Conservation (phyloP, 35 echinoderm and acorn worm genomes). For the Patiria miniata region DNA sequence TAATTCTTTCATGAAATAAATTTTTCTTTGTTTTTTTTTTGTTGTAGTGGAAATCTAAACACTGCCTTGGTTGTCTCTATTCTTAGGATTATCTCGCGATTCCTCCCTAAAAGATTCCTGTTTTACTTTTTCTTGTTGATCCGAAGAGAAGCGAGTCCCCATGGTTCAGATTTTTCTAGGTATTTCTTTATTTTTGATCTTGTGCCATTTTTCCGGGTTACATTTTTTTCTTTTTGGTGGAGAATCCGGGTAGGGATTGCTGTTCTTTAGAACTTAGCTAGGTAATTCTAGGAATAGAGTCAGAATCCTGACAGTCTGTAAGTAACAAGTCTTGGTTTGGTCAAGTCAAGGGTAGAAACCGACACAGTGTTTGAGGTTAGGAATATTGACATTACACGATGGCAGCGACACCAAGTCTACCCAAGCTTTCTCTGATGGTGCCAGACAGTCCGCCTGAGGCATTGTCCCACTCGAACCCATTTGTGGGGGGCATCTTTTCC, state of each 20-base stretch:
- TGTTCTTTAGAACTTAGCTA: conserved; percentile 8
- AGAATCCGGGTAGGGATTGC: neutral
- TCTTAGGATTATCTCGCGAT: no score
- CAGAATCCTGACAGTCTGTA: neutral
- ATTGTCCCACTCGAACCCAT: neutral
- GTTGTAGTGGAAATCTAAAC: no score
- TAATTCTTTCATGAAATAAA: no score
- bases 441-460: neutral
- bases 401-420: conserved; percentile 10
- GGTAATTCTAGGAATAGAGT: neutral
- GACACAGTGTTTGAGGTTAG: no score
- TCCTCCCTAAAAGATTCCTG: no score
- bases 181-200: no score
- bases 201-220: neutral
- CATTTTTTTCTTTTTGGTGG: conserved; percentile 4
- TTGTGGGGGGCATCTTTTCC: neutral
- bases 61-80: no score
- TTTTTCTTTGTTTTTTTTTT: no score
- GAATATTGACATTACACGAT: neutral
- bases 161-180: no score
- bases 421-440: neutral
- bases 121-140: no score
- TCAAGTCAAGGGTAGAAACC: no score
- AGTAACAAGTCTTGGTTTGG: neutral
- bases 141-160: no score